phyloP scores from a whole-genome alignment of 2,113 vertebrate genomes.

The Microtus oregoni region DNA sequence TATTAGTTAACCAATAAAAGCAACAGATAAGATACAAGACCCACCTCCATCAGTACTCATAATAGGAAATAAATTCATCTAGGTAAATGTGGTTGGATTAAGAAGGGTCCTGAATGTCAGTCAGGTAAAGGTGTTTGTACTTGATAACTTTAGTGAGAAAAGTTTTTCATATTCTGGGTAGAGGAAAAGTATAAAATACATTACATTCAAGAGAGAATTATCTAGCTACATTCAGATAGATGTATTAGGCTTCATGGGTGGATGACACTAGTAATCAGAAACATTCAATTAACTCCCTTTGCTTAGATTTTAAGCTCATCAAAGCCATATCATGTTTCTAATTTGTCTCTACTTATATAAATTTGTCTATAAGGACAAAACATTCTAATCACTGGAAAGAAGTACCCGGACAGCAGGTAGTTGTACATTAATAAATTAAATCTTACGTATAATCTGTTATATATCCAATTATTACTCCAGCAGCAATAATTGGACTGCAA shows the following conservation, averaged over 20 bases:
- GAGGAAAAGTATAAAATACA: neutral
- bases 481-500: conserved; percentile 39
- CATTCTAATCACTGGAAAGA: neutral
- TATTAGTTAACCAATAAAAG: too few relatives aligned
- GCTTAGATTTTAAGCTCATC: conserved; percentile 36
- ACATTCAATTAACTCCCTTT: conserved; percentile 13
- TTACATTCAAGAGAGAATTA: conserved; percentile 24
- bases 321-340: conserved; percentile 4
- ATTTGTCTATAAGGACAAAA: neutral
- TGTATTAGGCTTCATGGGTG: conserved; percentile 14
- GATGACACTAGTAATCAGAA: conserved; percentile 8
- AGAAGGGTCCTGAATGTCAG: neutral
- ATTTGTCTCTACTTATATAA: conserved; percentile 33
- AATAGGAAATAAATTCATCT: conserved; percentile 35
- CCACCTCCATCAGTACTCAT: neutral
- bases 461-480: neutral
- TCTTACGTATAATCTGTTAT: neutral
- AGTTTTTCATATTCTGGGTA: neutral
- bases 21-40: too few relatives aligned
- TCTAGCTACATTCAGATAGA: conserved; percentile 14
- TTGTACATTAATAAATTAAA: neutral
- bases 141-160: conserved; percentile 10
- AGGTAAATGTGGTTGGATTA: conserved; percentile 50
- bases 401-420: neutral
- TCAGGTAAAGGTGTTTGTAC: conserved; percentile 23